A percentile compares a stretch with the other conserved stretches of the same genome.
Conservation (phyloP, 2,113 vertebrate species). For the Esox niger region DNA sequence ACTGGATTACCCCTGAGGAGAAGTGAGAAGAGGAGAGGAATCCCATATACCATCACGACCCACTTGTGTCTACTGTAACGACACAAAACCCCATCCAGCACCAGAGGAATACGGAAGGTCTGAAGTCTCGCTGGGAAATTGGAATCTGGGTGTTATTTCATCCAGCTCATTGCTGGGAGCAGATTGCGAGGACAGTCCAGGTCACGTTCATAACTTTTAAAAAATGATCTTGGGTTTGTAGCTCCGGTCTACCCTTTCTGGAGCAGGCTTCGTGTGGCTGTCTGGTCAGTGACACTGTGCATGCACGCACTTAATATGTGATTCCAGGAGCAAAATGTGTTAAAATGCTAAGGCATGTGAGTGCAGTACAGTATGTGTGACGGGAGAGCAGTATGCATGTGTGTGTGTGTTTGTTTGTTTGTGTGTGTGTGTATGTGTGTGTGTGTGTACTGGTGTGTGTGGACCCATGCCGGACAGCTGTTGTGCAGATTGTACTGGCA, state of each 20-base stretch:
- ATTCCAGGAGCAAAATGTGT: conserved; percentile 34
- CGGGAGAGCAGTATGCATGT: background rate
- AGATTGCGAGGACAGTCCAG: conserved; percentile 38
- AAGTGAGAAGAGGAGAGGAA: conserved; percentile 30
- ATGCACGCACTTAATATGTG: conserved; percentile 17
- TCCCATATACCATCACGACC: conserved; percentile 25
- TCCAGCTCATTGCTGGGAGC: conserved; percentile 38
- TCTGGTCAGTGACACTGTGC: conserved; percentile 16
- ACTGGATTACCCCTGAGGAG: conserved; percentile 35
- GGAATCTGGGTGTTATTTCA: conserved; percentile 51
- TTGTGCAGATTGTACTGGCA: conserved; percentile 31
- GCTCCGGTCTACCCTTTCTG: conserved; percentile 1
- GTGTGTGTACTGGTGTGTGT: background rate
- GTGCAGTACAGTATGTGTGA: conserved; percentile 15
- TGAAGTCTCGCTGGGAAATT: conserved; percentile 41
- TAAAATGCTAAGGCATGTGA: conserved; percentile 15
- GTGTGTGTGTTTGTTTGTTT: background rate
- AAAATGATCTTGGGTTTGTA: conserved; percentile 1
- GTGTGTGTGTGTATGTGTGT: background rate
- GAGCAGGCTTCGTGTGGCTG: conserved; percentile 5
- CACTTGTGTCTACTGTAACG: background rate
- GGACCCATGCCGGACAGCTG: background rate
- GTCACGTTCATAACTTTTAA: conserved; percentile 37
- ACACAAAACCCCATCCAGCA: background rate
- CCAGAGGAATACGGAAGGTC: conserved; percentile 41